Evolutionary conservation across 37 sponge, comb jelly and placozoan species (phyloP).

Genomic region (Tethya wilhelma): DNA sequence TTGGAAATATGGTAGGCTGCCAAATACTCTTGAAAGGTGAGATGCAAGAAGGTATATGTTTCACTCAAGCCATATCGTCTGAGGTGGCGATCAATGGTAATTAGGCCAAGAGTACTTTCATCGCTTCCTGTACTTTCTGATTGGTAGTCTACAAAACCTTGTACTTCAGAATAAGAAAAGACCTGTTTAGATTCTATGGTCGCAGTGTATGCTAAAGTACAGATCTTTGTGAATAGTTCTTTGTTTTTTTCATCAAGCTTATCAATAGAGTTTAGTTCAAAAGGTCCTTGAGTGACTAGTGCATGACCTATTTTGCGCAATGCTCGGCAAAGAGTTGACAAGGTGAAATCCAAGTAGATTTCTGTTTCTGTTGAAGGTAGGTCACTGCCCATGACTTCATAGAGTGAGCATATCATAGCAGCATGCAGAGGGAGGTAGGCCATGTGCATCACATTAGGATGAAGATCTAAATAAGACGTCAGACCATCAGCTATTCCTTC

Average conservation of each 20-base stretch:
- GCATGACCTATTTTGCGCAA: no score
- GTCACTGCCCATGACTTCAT: background rate
- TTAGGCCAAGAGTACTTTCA: background rate
- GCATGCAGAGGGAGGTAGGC: constrained; percentile 26
- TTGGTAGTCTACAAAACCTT: background rate
- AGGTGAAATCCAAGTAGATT: constrained; percentile 18
- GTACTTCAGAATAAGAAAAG: background rate
- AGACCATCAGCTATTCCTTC: background rate
- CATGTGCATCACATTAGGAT: constrained; percentile 35
- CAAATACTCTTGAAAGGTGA: constrained; percentile 61
- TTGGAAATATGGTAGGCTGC: constrained; percentile 38
- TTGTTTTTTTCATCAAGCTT: background rate
- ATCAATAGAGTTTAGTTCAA: background rate
- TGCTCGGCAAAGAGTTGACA: background rate
- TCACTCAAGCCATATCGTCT: background rate
- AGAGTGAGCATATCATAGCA: constrained; percentile 19
- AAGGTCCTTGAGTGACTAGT: no score
- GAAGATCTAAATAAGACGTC: background rate
- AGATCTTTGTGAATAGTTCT: constrained; percentile 9
- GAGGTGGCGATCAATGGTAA: constrained; percentile 9
- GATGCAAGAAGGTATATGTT: constrained; percentile 40
- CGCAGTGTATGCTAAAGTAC: constrained; percentile 12
- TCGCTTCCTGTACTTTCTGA: background rate
- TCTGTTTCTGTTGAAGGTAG: constrained; percentile 27
- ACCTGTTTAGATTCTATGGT: background rate